Percentiles rank a stretch among this genome's conserved stretches.
phyloP scores from a whole-genome alignment of 2,113 vertebrate species.

The Haemorhous mexicanus region DNA sequence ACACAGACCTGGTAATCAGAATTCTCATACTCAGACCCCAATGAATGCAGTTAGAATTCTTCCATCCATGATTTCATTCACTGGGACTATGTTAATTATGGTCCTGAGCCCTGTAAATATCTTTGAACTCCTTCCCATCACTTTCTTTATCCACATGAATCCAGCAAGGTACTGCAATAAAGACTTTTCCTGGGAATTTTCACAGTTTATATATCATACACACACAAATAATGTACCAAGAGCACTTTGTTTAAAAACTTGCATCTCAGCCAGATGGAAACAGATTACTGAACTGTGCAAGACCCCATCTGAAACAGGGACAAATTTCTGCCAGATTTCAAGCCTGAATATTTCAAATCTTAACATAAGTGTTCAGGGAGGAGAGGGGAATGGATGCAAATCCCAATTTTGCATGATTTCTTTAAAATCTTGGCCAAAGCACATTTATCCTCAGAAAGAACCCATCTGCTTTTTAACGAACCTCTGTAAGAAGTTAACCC shows the following conservation, averaged over 20 bases:
- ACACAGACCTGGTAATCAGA: neutral
- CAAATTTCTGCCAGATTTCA: neutral
- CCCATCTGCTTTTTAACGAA: constrained; percentile 19
- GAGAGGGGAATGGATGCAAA: neutral
- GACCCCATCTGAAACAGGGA: neutral
- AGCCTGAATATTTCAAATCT: neutral
- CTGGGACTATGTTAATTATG: neutral
- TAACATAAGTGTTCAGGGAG: neutral
- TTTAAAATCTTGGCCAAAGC: constrained; percentile 9
- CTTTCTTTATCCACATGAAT: neutral
- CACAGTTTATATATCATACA: neutral
- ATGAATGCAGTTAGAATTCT: neutral
- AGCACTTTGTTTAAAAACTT: neutral
- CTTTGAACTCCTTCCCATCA: neutral
- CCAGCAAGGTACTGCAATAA: neutral
- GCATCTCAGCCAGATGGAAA: neutral
- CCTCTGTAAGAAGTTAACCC: constrained; percentile 15
- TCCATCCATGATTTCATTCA: neutral
- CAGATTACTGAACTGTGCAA: neutral
- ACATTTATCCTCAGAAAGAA: neutral
- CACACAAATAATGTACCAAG: neutral
- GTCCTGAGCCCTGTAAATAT: neutral
- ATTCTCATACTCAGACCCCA: neutral
- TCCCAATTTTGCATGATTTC: neutral
- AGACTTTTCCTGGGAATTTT: neutral